These are phyloP conservation scores for Sphaeramia orbicularis DNA, from an alignment of 2,797 vertebrate species.

Conservation along the genomic window DNA sequence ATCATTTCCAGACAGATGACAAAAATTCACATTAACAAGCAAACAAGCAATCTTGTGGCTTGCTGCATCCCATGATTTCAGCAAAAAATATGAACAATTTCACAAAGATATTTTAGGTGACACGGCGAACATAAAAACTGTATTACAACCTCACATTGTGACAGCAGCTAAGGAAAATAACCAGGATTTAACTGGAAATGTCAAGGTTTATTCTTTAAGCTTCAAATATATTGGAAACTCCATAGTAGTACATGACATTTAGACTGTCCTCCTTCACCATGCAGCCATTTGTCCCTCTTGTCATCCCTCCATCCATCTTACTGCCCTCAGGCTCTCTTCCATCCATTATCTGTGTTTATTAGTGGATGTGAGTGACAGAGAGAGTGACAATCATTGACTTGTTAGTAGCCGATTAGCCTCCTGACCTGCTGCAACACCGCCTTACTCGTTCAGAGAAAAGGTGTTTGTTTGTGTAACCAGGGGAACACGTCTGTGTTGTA, in stretches of 20 bases:
- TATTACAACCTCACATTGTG: slow-evolving; percentile 9
- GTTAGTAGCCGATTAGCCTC: slow-evolving; percentile 50
- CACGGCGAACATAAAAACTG: background rate
- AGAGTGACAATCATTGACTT: slow-evolving; percentile 8
- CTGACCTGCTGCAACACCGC: slow-evolving; percentile 26
- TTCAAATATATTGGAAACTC: slow-evolving; percentile 40
- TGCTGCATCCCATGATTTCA: slow-evolving; percentile 8
- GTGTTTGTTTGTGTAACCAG: background rate
- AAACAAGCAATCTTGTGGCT: slow-evolving; percentile 26
- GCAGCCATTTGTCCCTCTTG: slow-evolving; percentile 38
- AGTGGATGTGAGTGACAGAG: background rate
- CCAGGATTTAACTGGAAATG: slow-evolving; percentile 18
- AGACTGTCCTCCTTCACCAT: slow-evolving; percentile 34
- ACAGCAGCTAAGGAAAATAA: slow-evolving; percentile 4
- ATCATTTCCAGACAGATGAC: slow-evolving; percentile 9
- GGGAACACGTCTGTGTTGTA: background rate
- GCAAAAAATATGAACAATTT: slow-evolving; percentile 7
- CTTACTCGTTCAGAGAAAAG: slow-evolving; percentile 6
- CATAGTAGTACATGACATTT: slow-evolving; percentile 46
- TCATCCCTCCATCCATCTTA: slow-evolving; percentile 37
- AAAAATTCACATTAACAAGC: slow-evolving; percentile 9
- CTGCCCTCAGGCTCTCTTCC: slow-evolving; percentile 32
- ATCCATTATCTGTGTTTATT: slow-evolving; percentile 34
- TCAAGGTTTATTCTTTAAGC: slow-evolving; percentile 9
- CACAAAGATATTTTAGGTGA: slow-evolving; percentile 10